phyloP scores from a whole-genome alignment of 2,888 invertebrate genomes.

The Dinocampus coccinellae region DNA sequence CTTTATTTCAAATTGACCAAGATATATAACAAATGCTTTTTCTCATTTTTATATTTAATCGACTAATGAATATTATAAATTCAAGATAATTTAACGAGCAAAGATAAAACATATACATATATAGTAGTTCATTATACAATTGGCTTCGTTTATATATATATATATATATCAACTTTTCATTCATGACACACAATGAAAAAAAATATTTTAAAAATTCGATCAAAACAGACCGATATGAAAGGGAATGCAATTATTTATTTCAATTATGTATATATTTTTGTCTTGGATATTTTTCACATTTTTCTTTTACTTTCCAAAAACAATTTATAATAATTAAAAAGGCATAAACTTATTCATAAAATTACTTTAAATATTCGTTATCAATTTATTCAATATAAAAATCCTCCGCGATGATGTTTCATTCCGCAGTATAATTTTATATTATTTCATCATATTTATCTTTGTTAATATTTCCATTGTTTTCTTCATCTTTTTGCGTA shows the following conservation, averaged over 20 bases:
- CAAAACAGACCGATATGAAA: not conserved
- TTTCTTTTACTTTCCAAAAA: not conserved
- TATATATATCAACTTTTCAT: not conserved
- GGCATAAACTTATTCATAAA: not conserved
- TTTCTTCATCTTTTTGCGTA: conserved; percentile 32
- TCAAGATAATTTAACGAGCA: conserved; percentile 47
- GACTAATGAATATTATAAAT: not conserved
- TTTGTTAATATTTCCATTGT: conserved; percentile 28
- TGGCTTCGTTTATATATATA: not conserved
- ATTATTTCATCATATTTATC: not conserved
- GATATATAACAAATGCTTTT: too few relatives aligned
- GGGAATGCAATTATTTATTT: not conserved
- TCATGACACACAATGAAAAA: not conserved
- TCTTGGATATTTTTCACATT: not conserved
- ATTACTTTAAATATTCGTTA: not conserved
- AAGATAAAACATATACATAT: conserved; percentile 52
- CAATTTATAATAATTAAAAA: not conserved
- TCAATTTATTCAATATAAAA: not conserved
- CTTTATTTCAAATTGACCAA: not conserved
- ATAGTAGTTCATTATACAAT: not conserved
- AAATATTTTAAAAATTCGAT: not conserved
- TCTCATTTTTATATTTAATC: not conserved
- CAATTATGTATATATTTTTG: not conserved
- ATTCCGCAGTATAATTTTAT: not conserved
- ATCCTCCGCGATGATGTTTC: not conserved